A percentile compares a stretch with the other conserved stretches of the same genome.
phyloP scores from a whole-genome alignment of 2,797 vertebrate genomes.

The Petrocephalus schoutedeni region DNA sequence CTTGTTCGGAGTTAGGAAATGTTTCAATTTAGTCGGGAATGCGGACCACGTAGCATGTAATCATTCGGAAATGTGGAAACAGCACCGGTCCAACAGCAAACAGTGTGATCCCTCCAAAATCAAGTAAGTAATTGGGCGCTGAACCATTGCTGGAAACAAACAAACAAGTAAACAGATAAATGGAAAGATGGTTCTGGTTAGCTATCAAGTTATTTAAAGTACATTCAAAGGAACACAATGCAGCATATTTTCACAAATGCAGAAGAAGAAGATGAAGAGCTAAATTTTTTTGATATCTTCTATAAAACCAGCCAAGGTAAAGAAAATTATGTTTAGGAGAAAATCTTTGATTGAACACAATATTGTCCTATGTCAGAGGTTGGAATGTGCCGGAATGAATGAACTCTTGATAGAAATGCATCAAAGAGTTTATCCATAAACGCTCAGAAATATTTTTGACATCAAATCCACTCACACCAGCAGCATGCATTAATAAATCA shows the following conservation, averaged over 20 bases:
- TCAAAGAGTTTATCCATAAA: conserved; percentile 19
- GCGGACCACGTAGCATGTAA: too few species aligned
- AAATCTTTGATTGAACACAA: neutral
- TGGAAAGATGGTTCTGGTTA: neutral
- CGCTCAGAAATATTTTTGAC: neutral
- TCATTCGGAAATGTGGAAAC: neutral
- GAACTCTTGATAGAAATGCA: conserved; percentile 6
- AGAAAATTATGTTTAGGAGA: neutral
- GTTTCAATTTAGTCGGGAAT: too few species aligned
- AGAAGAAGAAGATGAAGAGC: neutral
- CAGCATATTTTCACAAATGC: neutral
- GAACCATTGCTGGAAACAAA: neutral
- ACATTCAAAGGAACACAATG: neutral
- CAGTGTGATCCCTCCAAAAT: neutral
- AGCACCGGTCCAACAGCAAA: neutral
- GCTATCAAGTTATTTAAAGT: neutral
- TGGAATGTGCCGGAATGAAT: neutral
- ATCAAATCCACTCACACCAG: conserved; percentile 42
- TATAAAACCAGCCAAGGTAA: neutral
- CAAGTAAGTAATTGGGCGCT: neutral
- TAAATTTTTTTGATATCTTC: neutral
- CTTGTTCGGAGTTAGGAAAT: too few species aligned
- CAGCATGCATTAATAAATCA: conserved; percentile 53
- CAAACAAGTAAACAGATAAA: neutral
- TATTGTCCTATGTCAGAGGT: neutral